Base-by-base conservation (phyloP, 2,113 vertebrate species). In the Equus przewalskii region DNA sequence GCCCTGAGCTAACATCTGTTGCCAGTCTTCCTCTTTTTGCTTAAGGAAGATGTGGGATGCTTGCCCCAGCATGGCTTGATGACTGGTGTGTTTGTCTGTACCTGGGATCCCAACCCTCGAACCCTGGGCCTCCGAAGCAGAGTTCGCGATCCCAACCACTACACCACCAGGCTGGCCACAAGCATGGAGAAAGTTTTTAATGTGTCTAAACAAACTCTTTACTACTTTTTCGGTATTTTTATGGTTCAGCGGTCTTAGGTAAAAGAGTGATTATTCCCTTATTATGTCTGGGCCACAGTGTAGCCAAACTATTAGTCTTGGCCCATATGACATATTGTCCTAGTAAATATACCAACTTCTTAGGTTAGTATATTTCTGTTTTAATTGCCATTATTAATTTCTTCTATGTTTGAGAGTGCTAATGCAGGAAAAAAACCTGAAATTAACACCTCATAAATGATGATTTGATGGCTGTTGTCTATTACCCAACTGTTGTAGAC, bases 341-440 rank as follows among this genome's bases (percentile, higher is more conserved):
- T 49, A 65, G 30, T n/a, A 94, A 94, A 73, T 51, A 87, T 87
- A 83, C 33, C 13, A 96, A 75, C n/a, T 79, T 14, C 16, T 33
- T 60, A 49, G 3, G 1, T 58, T 44, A n/a, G 22, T 41, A 49
- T 6, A 56, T 83, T 86, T 94, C 24, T 62, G 28, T 94, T 85
- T 78, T 3, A 30, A n/a, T 93, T 93, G 64, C 41, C 76, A 75
- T 84, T 87, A 56, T 41, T 89, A 79, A 80, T 79, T 94, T 92
- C 5, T 54, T 26, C 36, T 73, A n/a, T 1, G 76, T 9, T 67
- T 73, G 83, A 36, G 44, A 73, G 73, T 70, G 83, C 46, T 92
- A 58, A 69, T 36, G 76, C n/a, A 85, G 41, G 14, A 62, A 94
- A 73, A 86, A 44, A 15, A 10, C 76, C 76, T 49, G 6, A 94